phyloP scores from a whole-genome alignment of 2,888 invertebrate species.

The Osmoderma eremita region DNA sequence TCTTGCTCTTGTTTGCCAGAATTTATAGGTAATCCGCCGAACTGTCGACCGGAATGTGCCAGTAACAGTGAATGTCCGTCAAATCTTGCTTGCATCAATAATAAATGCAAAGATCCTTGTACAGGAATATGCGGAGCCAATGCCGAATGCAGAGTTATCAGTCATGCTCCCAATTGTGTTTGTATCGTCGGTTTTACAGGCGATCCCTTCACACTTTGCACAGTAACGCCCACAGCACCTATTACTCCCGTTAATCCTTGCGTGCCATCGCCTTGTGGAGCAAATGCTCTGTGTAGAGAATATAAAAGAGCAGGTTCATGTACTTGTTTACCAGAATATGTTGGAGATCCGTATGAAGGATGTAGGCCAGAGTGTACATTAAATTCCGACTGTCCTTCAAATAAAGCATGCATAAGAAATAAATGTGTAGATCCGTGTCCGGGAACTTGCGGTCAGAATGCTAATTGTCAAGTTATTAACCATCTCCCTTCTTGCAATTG shows the following conservation, averaged over 20 bases:
- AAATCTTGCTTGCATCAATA: slow-evolving; percentile 76
- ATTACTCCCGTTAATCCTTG: slow-evolving; percentile 67
- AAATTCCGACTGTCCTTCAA: slow-evolving; percentile 77
- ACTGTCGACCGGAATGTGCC: slow-evolving; percentile 79
- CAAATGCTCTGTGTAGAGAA: slow-evolving; percentile 73
- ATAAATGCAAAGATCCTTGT: slow-evolving; percentile 81
- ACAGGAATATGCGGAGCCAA: slow-evolving; percentile 76
- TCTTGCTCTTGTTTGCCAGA: slow-evolving; percentile 79
- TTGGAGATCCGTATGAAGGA: slow-evolving; percentile 81
- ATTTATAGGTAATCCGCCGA: slow-evolving; percentile 77
- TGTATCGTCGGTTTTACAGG: slow-evolving; percentile 70
- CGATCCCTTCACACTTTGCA: slow-evolving; percentile 50
- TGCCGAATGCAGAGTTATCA: slow-evolving; percentile 79
- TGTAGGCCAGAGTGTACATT: slow-evolving; percentile 80
- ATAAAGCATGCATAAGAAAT: slow-evolving; percentile 77
- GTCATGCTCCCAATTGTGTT: slow-evolving; percentile 82
- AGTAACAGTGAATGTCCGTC: slow-evolving; percentile 76
- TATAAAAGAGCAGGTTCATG: slow-evolving; percentile 74
- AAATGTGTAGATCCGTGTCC: slow-evolving; percentile 85
- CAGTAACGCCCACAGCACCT: slow-evolving; percentile 43
- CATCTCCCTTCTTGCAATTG: slow-evolving; percentile 78
- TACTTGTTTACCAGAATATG: slow-evolving; percentile 75
- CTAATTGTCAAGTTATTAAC: slow-evolving; percentile 78
- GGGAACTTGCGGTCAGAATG: slow-evolving; percentile 80
- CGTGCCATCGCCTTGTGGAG: slow-evolving; percentile 76